Percentiles rank a stretch among this genome's conserved stretches.
These are phyloP conservation scores for Amphiduros pacificus DNA, from an alignment of 2,888 invertebrate genomes.

Conservation along the genomic window DNA sequence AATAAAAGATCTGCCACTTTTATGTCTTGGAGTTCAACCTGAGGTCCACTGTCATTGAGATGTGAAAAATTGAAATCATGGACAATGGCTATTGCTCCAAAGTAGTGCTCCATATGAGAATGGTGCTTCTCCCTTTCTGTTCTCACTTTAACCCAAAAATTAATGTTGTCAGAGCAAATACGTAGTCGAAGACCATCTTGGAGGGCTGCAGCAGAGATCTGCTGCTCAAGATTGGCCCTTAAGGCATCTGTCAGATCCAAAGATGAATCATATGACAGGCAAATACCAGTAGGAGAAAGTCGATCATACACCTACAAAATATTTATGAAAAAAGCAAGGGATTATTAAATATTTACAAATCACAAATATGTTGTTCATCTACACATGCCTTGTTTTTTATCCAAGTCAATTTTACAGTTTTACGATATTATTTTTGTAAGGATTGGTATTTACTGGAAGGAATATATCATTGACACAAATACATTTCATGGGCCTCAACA, in stretches of 20 bases:
- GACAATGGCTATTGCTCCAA: neutral
- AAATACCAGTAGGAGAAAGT: neutral
- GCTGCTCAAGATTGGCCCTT: no score
- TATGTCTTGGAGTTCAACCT: neutral
- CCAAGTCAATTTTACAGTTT: no score
- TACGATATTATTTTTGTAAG: no score
- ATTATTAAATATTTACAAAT: no score
- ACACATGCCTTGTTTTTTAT: no score
- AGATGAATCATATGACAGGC: neutral
- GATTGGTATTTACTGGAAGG: no score
- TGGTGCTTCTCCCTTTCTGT: neutral
- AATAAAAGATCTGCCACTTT: neutral
- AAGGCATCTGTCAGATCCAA: no score
- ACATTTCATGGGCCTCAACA: no score
- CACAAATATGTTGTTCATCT: no score
- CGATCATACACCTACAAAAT: conserved; percentile 5
- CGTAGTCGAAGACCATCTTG: neutral
- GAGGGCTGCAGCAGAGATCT: no score
- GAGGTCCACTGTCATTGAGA: neutral
- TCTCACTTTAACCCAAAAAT: neutral
- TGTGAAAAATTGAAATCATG: neutral
- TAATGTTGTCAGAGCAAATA: neutral
- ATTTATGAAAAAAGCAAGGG: no score
- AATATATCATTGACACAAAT: no score
- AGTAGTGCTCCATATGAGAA: neutral